Conservation (phyloP, 2,888 invertebrate genomes). For the Opisthograptis luteolata region DNA sequence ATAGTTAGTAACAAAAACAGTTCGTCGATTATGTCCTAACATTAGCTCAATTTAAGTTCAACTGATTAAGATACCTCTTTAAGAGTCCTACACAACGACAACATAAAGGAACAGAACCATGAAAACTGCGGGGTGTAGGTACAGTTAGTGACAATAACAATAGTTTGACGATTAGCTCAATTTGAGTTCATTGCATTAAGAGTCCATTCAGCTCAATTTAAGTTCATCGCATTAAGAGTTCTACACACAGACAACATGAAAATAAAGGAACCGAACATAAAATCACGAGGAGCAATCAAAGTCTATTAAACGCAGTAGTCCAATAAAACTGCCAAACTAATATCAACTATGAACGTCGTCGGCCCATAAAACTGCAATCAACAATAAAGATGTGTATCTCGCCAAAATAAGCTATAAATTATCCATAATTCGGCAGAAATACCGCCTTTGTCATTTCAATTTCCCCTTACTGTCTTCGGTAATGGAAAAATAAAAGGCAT, state of each 20-base stretch:
- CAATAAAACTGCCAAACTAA: slow-evolving; percentile 18
- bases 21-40: too few species aligned
- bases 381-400: slow-evolving; percentile 72
- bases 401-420: slow-evolving; percentile 67
- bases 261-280: slow-evolving; percentile 12
- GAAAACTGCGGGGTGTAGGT: too few species aligned
- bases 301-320: slow-evolving; percentile 12
- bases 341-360: slow-evolving; percentile 32
- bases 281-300: slow-evolving; percentile 14
- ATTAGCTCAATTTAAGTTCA: too few species aligned
- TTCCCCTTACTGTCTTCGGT: slow-evolving; percentile 58
- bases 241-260: not conserved
- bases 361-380: slow-evolving; percentile 58
- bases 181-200: too few species aligned
- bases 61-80: too few species aligned
- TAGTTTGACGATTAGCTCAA: too few species aligned
- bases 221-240: too few species aligned
- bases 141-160: too few species aligned
- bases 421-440: slow-evolving; percentile 57
- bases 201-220: too few species aligned
- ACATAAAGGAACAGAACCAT: too few species aligned
- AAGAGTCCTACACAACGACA: too few species aligned
- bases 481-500: slow-evolving; percentile 76
- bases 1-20: too few species aligned
- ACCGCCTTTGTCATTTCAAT: slow-evolving; percentile 48